Evolutionary conservation across 37 sponge, comb jelly and placozoan genomes (phyloP), one percentile per base, ranked within the genome.

Genomic region (Geodia barretti): DNA sequence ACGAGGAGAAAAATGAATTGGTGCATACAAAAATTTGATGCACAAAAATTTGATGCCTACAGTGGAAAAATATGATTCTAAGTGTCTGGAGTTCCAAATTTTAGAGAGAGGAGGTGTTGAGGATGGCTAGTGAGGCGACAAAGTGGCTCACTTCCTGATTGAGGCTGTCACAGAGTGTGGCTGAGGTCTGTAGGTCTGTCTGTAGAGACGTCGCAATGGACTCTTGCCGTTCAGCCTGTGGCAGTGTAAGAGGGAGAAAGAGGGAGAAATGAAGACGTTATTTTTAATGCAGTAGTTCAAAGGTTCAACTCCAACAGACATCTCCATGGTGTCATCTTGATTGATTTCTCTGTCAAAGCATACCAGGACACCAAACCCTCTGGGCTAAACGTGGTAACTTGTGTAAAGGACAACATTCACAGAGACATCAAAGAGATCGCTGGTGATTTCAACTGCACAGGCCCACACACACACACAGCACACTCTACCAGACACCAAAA

Each of bases 101-200:
- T 47, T 17, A 47, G 14, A 47, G 54, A 14, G 54, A 47, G 7
- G 54, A 14, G 14, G 14, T 17, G 54, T 47, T 47, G 11, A 17
- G 14, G 54, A 47, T 7, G 54, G 11, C 14, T 7, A 47, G 54
- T 7, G 54, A 7, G 14, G 54, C 7, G 54, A 47, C 54, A 1
- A 60, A 33, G 23, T 0, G 3, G 67, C 84, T 83, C 84, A 83
- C 84, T 68, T 74, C 84, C 0, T 54, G 84, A 40, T 66, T 41
- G 28, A 83, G 84, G 0, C 76, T 66, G 41, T 83, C 76, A 33
- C 84, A 76, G 38, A 41, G 70, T 32, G 69, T 66, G 28, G 74
- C 64, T 35, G 84, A 83, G 25, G 76, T 47, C 1, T 65, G 42
- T 38, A 83, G 58, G 76, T 75, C 70, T 19, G 74, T 71, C 70